Evolutionary conservation across 2,888 invertebrate genomes (phyloP).

Genomic region (Linnaemya vulpina): DNA sequence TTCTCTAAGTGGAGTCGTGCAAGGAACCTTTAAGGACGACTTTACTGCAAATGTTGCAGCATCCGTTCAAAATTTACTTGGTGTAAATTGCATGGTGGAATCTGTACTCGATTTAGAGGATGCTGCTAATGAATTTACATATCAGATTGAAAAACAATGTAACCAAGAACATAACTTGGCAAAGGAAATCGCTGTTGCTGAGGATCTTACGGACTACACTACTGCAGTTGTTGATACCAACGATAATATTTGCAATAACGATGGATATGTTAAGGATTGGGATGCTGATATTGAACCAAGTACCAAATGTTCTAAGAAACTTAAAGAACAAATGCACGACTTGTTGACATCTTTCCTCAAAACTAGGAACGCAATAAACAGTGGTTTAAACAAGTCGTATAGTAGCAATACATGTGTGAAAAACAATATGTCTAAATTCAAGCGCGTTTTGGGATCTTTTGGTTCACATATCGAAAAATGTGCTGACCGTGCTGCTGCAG

Average conservation of each 20-base stretch:
- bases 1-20: constrained; percentile 1
- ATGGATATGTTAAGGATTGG: constrained; percentile 25
- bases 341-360: neutral
- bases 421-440: constrained; percentile 17
- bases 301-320: neutral
- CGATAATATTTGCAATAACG: constrained; percentile 43
- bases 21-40: neutral
- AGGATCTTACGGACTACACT: constrained; percentile 5
- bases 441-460: constrained; percentile 20
- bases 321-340: constrained; percentile 27
- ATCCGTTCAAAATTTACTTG: constrained; percentile 26
- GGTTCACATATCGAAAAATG: constrained; percentile 6
- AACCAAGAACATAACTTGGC: neutral
- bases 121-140: constrained; percentile 37
- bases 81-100: constrained; percentile 43
- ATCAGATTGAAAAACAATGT: constrained; percentile 28
- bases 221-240: constrained; percentile 18
- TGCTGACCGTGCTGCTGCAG: neutral
- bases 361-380: neutral
- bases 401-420: constrained; percentile 10
- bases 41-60: constrained; percentile 1
- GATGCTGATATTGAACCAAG: neutral
- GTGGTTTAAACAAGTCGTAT: neutral
- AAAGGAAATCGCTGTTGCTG: constrained; percentile 8
- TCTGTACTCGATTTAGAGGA: constrained; percentile 23